Evolutionary conservation across 1,140 invertebrate genomes (phyloP).

Genomic region (Tetramorium alpestre): DNA sequence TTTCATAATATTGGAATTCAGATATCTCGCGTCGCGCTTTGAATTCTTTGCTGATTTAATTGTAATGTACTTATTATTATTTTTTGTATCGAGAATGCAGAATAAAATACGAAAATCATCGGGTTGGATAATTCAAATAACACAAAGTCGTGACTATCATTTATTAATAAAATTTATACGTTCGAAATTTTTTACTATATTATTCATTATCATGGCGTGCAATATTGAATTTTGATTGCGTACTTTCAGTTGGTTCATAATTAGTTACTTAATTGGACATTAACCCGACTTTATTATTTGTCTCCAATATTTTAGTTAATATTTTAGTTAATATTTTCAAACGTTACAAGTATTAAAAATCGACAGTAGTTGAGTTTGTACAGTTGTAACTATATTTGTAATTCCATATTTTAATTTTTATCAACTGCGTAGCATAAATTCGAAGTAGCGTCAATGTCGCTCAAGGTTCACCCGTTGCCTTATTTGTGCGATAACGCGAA

Average conservation of each 20-base stretch:
- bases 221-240: background rate
- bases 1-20: background rate
- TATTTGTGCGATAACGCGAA: background rate
- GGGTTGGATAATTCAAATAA: background rate
- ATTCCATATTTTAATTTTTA: background rate
- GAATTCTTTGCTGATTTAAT: slow-evolving; percentile 1
- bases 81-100: background rate
- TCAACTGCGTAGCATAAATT: background rate
- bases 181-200: background rate
- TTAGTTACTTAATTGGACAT: background rate
- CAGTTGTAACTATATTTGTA: background rate
- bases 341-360: background rate
- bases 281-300: background rate
- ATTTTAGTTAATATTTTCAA: background rate
- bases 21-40: background rate
- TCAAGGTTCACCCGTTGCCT: background rate
- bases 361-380: background rate
- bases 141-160: background rate
- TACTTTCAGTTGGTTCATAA: background rate
- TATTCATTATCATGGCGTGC: background rate
- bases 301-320: background rate
- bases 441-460: background rate
- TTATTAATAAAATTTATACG: background rate
- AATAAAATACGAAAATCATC: background rate
- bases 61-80: background rate